phyloP scores from a whole-genome alignment of 2,113 vertebrate species.

The Apteryx owenii region DNA sequence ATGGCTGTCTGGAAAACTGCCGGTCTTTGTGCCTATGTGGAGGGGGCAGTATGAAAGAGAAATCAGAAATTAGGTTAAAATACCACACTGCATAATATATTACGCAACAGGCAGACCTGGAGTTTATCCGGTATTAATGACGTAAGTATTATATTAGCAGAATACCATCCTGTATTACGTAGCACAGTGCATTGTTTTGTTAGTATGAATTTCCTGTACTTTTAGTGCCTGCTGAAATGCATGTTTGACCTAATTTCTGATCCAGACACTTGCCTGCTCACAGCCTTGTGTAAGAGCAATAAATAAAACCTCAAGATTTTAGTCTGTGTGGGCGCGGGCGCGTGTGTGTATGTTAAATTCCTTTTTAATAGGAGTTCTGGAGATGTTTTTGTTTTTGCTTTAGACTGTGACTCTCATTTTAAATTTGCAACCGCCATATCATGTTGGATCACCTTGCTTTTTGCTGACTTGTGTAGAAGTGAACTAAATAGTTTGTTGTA shows the following conservation, averaged over 20 bases:
- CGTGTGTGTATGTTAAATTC: not conserved
- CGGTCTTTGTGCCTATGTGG: not conserved
- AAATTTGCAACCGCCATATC: slow-evolving; percentile 37
- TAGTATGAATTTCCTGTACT: slow-evolving; percentile 62
- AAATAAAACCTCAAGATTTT: slow-evolving; percentile 48
- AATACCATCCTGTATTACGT: slow-evolving; percentile 56
- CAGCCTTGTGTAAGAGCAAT: slow-evolving; percentile 56
- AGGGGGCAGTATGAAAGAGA: slow-evolving; percentile 38
- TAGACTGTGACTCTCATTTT: slow-evolving; percentile 11
- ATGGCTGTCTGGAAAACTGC: not conserved
- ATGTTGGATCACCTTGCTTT: slow-evolving; percentile 23
- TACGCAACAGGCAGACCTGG: slow-evolving; percentile 71
- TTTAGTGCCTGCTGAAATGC: slow-evolving; percentile 67
- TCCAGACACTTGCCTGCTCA: slow-evolving; percentile 38
- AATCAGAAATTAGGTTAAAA: slow-evolving; percentile 79
- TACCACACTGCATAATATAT: slow-evolving; percentile 48
- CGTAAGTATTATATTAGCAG: slow-evolving; percentile 54
- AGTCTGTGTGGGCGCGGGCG: not conserved
- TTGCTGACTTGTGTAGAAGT: slow-evolving; percentile 50
- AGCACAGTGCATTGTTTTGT: slow-evolving; percentile 49
- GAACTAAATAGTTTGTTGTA: slow-evolving; percentile 37
- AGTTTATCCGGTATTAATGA: slow-evolving; percentile 70
- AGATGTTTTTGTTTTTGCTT: slow-evolving; percentile 34
- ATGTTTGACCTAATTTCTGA: slow-evolving; percentile 79
- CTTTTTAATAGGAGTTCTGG: slow-evolving; percentile 14